Evolutionary conservation across 2,888 invertebrate species (phyloP).

Genomic region (Cancer borealis): DNA sequence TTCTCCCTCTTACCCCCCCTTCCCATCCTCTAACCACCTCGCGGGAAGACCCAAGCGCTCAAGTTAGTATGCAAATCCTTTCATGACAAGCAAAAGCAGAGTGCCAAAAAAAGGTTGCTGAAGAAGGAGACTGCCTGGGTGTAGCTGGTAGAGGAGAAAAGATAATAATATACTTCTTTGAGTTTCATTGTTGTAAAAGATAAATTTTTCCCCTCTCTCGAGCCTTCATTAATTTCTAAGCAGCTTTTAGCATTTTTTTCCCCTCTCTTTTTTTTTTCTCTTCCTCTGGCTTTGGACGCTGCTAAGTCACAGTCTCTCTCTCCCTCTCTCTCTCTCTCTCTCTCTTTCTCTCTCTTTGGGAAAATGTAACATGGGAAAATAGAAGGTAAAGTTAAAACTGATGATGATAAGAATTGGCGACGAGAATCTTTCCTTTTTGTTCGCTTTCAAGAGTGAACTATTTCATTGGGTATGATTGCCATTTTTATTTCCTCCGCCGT

Average conservation of each 20-base stretch:
- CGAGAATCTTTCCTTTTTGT: not conserved
- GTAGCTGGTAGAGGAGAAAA: not conserved
- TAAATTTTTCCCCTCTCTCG: not conserved
- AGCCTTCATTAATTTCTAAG: conserved; percentile 26
- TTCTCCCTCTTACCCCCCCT: not conserved
- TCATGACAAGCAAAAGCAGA: conserved; percentile 2
- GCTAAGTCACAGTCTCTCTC: not conserved
- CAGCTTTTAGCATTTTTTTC: not conserved
- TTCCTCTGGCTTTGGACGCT: not conserved
- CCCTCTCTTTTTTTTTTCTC: not conserved
- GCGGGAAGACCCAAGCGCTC: not conserved
- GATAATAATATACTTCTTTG: not conserved
- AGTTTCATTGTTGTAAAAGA: not conserved
- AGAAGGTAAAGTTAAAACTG: not conserved
- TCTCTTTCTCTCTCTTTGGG: not conserved
- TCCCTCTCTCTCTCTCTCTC: not conserved
- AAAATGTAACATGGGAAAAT: not conserved
- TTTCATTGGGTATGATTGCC: too few relatives aligned
- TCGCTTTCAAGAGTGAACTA: too few relatives aligned
- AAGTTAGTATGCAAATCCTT: conserved; percentile 28
- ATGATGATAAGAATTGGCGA: not conserved
- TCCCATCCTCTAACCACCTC: not conserved
- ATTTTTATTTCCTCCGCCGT: not conserved
- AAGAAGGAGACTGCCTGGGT: not conserved
- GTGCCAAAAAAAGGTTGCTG: not conserved